Percentiles rank a stretch among this genome's conserved stretches.
These are phyloP conservation scores for Schizopygopsis pylzovi DNA, from an alignment of 2,797 vertebrate species.

Conservation along the genomic window DNA sequence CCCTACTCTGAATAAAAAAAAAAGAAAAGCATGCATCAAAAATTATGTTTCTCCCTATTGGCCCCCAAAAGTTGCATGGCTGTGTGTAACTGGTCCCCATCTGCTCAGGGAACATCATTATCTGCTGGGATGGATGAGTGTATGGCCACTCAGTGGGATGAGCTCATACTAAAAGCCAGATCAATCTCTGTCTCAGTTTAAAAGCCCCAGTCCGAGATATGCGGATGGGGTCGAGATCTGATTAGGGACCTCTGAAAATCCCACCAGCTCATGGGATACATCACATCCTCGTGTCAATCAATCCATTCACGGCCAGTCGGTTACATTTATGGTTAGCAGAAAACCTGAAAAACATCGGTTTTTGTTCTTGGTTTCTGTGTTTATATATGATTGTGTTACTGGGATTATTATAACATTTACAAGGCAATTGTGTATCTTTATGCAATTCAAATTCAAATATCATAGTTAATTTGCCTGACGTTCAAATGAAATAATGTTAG, in stretches of 20 bases:
- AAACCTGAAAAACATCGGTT: not conserved
- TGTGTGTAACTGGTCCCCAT: slow-evolving; percentile 52
- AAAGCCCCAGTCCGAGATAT: slow-evolving; percentile 43
- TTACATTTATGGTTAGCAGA: slow-evolving; percentile 6
- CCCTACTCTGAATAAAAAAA: slow-evolving; percentile 16
- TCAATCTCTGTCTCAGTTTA: slow-evolving; percentile 60
- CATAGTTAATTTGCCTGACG: not conserved
- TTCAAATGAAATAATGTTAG: not conserved
- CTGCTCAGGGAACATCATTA: slow-evolving; percentile 57
- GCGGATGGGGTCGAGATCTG: slow-evolving; percentile 44
- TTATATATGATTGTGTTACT: not conserved
- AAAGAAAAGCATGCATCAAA: not conserved
- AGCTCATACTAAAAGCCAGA: slow-evolving; percentile 69
- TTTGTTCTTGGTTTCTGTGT: not conserved
- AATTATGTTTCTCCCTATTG: not conserved
- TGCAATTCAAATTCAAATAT: not conserved
- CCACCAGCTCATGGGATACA: slow-evolving; percentile 38
- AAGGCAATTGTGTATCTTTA: not conserved
- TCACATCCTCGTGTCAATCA: slow-evolving; percentile 47
- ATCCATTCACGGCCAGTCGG: not conserved
- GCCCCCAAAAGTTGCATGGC: slow-evolving; percentile 21
- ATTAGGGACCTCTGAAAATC: slow-evolving; percentile 54
- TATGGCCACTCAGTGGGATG: slow-evolving; percentile 57
- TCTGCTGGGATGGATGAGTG: slow-evolving; percentile 38
- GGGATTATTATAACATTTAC: not conserved